These are phyloP conservation scores for Zosterops pallidus DNA, from an alignment of 2,113 vertebrate species.

Conservation along the genomic window DNA sequence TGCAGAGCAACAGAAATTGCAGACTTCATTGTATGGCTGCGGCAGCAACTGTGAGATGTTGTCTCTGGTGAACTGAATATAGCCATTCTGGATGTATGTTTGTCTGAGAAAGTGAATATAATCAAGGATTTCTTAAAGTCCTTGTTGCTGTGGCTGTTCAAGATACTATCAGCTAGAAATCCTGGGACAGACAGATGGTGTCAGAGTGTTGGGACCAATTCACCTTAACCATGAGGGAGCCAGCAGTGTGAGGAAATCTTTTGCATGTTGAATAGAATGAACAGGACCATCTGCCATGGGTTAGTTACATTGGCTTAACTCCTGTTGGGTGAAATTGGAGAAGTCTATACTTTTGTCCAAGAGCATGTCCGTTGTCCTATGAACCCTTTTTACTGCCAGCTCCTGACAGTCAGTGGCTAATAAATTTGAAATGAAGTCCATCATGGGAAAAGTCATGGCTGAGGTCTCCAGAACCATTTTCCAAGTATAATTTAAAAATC, in stretches of 20 bases:
- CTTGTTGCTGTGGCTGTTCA: neutral
- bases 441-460: neutral
- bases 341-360: neutral
- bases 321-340: neutral
- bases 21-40: neutral
- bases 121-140: neutral
- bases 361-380: neutral
- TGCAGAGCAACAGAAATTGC: neutral
- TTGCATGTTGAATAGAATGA: neutral
- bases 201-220: neutral
- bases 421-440: neutral
- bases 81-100: neutral
- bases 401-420: fast-evolving
- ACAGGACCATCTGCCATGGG: neutral
- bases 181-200: neutral
- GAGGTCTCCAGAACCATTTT: neutral
- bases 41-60: neutral
- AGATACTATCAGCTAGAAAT: neutral
- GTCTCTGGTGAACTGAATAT: neutral
- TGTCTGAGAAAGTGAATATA: neutral
- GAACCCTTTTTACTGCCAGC: neutral
- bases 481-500: neutral
- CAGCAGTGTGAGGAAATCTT: neutral
- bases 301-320: neutral
- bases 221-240: neutral